phyloP scores from a whole-genome alignment of 1,140 invertebrate species.

The Zaprionus taronus region DNA sequence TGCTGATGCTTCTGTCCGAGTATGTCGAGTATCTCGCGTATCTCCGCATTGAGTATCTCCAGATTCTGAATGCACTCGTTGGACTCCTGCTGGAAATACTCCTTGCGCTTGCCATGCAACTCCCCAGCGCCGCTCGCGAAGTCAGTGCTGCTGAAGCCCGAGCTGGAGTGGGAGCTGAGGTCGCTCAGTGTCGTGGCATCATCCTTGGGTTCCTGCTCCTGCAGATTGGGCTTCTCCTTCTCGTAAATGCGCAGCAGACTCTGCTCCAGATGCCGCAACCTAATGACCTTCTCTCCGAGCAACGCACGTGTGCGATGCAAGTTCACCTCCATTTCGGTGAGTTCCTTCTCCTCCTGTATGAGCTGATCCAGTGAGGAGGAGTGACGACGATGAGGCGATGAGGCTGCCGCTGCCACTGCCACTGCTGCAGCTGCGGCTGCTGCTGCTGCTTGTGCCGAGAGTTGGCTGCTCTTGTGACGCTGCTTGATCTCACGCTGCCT shows the following conservation, averaged over 20 bases:
- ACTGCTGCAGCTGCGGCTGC: conserved; percentile 22
- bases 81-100: conserved; percentile 86
- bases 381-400: conserved; percentile 80
- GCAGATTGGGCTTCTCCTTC: conserved; percentile 76
- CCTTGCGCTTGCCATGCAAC: conserved; percentile 72
- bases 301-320: conserved; percentile 90
- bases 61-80: conserved; percentile 89
- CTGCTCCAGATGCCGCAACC: conserved; percentile 90
- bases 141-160: conserved; percentile 89
- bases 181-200: conserved; percentile 87
- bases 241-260: conserved; percentile 88
- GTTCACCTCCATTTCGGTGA: conserved; percentile 92
- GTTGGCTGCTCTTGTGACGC: conserved; percentile 60
- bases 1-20: conserved; percentile 86
- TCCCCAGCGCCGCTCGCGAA: conserved; percentile 87
- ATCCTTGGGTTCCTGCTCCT: conserved; percentile 85
- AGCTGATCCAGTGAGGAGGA: conserved; percentile 88
- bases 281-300: conserved; percentile 91
- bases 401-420: conserved; percentile 51
- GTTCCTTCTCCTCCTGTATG: conserved; percentile 89
- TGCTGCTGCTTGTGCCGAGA: conserved; percentile 46
- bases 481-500: conserved; percentile 79
- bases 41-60: conserved; percentile 89
- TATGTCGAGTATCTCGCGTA: conserved; percentile 89
- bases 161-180: conserved; percentile 88